phyloP scores from a whole-genome alignment of 2,113 vertebrate species.

The Galeopterus variegatus region DNA sequence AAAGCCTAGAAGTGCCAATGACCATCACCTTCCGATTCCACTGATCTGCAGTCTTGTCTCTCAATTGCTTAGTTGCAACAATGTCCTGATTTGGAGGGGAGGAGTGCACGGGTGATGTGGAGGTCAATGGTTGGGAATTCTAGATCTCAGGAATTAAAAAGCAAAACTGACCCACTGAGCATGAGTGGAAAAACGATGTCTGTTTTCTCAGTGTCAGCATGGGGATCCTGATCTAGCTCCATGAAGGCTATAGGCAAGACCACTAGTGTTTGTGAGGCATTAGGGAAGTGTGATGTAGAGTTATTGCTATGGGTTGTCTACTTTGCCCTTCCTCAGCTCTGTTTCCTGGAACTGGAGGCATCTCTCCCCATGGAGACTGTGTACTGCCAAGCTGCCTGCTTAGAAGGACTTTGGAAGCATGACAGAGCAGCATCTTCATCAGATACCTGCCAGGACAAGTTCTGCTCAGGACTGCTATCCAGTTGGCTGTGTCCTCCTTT shows the following conservation, averaged over 20 bases:
- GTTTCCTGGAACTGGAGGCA: neutral
- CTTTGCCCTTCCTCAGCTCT: neutral
- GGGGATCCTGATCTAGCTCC: neutral
- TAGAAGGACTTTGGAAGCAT: neutral
- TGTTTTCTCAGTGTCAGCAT: neutral
- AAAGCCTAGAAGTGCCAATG: neutral
- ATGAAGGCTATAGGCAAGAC: neutral
- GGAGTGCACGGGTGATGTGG: neutral
- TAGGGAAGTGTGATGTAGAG: neutral
- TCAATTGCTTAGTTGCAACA: neutral
- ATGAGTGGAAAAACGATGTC: neutral
- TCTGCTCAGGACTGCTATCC: neutral
- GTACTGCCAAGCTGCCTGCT: neutral
- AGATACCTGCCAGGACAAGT: conserved; percentile 15
- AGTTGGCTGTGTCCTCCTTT: neutral
- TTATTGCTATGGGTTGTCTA: neutral
- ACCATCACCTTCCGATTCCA: neutral
- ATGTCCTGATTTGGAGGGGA: neutral
- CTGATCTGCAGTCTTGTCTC: neutral
- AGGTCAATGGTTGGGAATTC: neutral
- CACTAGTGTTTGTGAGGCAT: neutral
- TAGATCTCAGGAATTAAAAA: neutral
- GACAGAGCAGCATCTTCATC: conserved; percentile 22
- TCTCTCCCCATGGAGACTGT: neutral
- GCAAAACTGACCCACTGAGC: neutral